phyloP scores from a whole-genome alignment of 2,797 vertebrate genomes.

The Vireo griseus region DNA sequence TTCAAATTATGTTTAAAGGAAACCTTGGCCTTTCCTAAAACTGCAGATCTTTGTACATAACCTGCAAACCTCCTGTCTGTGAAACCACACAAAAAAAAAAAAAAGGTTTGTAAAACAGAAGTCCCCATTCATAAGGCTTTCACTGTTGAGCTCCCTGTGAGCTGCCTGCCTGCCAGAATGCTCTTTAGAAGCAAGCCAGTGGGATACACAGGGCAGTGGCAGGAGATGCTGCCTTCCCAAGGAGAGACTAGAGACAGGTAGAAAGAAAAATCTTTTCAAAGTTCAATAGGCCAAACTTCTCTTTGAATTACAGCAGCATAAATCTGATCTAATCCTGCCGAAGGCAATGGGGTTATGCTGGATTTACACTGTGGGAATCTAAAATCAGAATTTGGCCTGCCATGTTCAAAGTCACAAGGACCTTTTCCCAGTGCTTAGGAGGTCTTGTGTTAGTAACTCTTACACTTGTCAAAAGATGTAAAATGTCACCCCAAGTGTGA shows the following conservation, averaged over 20 bases:
- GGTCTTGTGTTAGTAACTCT: background rate
- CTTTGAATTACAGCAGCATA: background rate
- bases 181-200: background rate
- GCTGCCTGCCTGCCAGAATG: background rate
- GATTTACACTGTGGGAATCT: background rate
- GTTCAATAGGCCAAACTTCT: slow-evolving; percentile 5
- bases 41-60: background rate
- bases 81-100: background rate
- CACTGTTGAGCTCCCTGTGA: background rate
- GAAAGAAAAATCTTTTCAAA: background rate
- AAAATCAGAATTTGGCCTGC: background rate
- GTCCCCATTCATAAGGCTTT: background rate
- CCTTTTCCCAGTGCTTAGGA: background rate
- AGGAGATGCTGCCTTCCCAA: background rate
- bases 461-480: background rate
- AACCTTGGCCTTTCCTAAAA: slow-evolving; percentile 26
- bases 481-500: background rate
- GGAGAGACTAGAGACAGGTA: background rate
- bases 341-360: background rate
- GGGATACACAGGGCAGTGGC: background rate
- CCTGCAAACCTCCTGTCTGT: background rate
- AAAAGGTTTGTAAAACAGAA: background rate
- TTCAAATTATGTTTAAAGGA: slow-evolving; percentile 17
- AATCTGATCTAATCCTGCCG: slow-evolving; percentile 33
- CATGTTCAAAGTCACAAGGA: background rate